phyloP scores from a whole-genome alignment of 92 coral and sea anemone species.

The Palythoa heliodiscus region DNA sequence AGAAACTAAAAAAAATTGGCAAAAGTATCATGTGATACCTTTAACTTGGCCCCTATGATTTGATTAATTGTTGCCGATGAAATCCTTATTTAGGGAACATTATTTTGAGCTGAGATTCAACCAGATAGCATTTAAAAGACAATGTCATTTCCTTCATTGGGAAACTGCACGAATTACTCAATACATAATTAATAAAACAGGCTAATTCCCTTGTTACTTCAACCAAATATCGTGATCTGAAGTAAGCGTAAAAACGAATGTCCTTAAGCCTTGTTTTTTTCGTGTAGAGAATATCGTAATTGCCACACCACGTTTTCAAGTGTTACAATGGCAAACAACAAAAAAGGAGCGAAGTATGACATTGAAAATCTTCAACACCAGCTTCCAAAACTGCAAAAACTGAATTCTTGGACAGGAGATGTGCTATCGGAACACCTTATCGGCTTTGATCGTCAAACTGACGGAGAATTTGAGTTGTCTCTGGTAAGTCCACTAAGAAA shows the following conservation, averaged over 20 bases:
- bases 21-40: too few relatives aligned
- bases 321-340: background rate
- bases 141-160: background rate
- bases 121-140: background rate
- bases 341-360: background rate
- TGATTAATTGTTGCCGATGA: background rate
- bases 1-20: too few relatives aligned
- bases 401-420: constrained; percentile 33
- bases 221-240: too few relatives aligned
- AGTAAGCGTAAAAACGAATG: too few relatives aligned
- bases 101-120: background rate
- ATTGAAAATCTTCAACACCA: constrained; percentile 11
- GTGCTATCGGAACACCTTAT: constrained; percentile 17
- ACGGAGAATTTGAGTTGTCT: background rate
- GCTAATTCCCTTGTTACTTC: background rate
- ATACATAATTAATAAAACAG: background rate
- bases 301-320: background rate
- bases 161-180: background rate
- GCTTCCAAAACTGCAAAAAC: constrained; percentile 26
- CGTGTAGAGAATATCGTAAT: background rate
- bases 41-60: background rate
- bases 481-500: background rate
- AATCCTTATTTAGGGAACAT: background rate
- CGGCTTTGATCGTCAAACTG: constrained; percentile 19
- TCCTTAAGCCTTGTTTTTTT: too few relatives aligned